phyloP scores from a whole-genome alignment of 2,888 invertebrate species.

The Harpagoxenus sublaevis region DNA sequence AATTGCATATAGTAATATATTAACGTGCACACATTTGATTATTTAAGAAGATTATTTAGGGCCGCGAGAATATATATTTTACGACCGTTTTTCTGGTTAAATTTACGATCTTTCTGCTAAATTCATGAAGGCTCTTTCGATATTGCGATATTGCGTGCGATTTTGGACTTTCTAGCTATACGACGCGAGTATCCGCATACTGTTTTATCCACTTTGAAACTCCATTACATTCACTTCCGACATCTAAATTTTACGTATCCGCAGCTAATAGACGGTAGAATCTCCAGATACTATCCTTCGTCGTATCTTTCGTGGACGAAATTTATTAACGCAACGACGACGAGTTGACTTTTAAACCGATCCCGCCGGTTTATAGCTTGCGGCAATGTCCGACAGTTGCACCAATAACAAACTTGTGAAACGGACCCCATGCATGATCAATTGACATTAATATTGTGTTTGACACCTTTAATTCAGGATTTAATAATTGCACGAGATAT shows the following conservation, averaged over 20 bases:
- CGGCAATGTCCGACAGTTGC: conserved; percentile 15
- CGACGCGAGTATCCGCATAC: conserved; percentile 43
- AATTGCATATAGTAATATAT: background rate
- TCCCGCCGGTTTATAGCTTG: conserved; percentile 52
- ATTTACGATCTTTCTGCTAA: conserved; percentile 16
- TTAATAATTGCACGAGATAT: background rate
- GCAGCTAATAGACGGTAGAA: conserved; percentile 27
- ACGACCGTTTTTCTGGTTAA: background rate
- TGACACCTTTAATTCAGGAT: background rate
- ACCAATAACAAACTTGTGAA: conserved; percentile 21
- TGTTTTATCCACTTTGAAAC: conserved; percentile 47
- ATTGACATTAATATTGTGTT: background rate
- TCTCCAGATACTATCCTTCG: conserved; percentile 34
- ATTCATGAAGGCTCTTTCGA: conserved; percentile 21
- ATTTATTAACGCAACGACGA: conserved; percentile 57
- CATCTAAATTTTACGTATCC: conserved; percentile 56
- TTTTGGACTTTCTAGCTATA: conserved; percentile 36
- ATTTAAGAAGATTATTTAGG: conserved; percentile 5
- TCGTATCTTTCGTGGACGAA: conserved; percentile 45
- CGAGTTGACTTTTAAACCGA: conserved; percentile 59
- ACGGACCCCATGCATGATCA: background rate
- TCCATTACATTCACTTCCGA: conserved; percentile 28
- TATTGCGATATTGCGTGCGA: conserved; percentile 40
- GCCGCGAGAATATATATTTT: background rate
- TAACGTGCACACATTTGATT: background rate